A percentile compares a stretch with the other conserved stretches of the same genome.
Evolutionary conservation across 2,797 vertebrate genomes (phyloP).

Genomic region (Dryobates pubescens): DNA sequence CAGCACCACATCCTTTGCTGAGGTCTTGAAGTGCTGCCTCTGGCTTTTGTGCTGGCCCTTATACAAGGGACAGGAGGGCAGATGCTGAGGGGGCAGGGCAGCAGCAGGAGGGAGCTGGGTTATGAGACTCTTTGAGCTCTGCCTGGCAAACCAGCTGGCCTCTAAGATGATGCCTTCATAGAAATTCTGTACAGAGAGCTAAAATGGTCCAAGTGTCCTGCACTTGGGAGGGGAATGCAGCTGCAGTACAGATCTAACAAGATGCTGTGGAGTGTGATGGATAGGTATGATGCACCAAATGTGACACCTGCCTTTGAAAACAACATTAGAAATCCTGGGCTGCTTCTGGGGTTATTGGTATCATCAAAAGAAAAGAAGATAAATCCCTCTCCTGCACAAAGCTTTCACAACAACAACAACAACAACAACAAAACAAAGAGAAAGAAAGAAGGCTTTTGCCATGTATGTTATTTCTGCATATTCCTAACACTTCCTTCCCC

Average conservation of each 20-base stretch:
- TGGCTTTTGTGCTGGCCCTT: neutral
- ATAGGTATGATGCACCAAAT: neutral
- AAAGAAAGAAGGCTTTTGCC: neutral
- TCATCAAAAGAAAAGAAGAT: neutral
- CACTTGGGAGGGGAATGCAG: rapidly evolving
- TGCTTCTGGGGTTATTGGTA: neutral
- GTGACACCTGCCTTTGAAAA: neutral
- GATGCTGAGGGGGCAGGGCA: neutral
- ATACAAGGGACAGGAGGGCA: neutral
- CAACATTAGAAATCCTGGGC: neutral
- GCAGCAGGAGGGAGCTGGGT: neutral
- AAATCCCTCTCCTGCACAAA: neutral
- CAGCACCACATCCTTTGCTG: neutral
- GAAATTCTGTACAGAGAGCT: neutral
- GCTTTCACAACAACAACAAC: neutral
- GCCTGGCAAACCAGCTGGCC: neutral
- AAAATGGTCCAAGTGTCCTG: neutral
- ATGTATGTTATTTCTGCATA: neutral
- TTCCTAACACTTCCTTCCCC: neutral
- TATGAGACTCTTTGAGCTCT: neutral
- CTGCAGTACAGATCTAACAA: neutral
- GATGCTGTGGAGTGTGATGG: neutral
- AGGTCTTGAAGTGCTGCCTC: neutral
- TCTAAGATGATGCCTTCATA: neutral
- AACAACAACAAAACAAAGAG: too few relatives aligned